Percentiles rank a stretch among this genome's conserved stretches.
These are phyloP conservation scores for Pluvianellus socialis DNA, from an alignment of 2,113 vertebrate species.

Conservation along the genomic window DNA sequence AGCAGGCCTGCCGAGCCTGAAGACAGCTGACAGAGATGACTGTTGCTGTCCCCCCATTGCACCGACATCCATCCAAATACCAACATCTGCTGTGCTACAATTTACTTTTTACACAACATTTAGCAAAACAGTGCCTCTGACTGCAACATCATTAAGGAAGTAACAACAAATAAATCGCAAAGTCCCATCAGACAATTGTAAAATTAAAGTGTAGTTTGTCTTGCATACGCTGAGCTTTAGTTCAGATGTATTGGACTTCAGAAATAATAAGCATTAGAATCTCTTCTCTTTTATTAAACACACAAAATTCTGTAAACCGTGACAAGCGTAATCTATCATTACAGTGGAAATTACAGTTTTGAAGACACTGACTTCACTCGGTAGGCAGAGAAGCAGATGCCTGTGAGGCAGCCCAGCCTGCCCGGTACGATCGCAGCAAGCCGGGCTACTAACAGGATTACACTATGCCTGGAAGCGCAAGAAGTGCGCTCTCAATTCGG, in stretches of 20 bases:
- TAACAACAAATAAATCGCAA: conserved; percentile 74
- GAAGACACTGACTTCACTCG: conserved; percentile 49
- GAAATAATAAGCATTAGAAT: conserved; percentile 40
- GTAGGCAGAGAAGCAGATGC: conserved; percentile 58
- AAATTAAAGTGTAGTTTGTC: conserved; percentile 73
- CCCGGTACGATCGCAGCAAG: neutral
- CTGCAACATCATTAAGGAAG: conserved; percentile 80
- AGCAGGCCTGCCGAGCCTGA: conserved; percentile 83
- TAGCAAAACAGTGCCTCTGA: conserved; percentile 87
- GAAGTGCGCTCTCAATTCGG: neutral
- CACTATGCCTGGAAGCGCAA: neutral
- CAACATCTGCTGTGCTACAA: conserved; percentile 90
- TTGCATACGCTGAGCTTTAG: conserved; percentile 63
- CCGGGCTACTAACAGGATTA: conserved; percentile 41
- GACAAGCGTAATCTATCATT: conserved; percentile 57
- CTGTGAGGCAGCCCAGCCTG: neutral
- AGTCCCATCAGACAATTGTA: conserved; percentile 73
- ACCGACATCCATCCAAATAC: conserved; percentile 78
- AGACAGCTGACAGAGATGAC: conserved; percentile 84
- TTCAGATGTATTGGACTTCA: conserved; percentile 54
- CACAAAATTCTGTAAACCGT: conserved; percentile 16
- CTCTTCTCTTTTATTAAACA: conserved; percentile 49
- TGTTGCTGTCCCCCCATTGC: conserved; percentile 78
- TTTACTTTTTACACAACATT: conserved; percentile 96
- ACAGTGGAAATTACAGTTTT: conserved; percentile 67